Evolutionary conservation across 1,140 invertebrate genomes (phyloP).

Genomic region (Phthorimaea operculella): DNA sequence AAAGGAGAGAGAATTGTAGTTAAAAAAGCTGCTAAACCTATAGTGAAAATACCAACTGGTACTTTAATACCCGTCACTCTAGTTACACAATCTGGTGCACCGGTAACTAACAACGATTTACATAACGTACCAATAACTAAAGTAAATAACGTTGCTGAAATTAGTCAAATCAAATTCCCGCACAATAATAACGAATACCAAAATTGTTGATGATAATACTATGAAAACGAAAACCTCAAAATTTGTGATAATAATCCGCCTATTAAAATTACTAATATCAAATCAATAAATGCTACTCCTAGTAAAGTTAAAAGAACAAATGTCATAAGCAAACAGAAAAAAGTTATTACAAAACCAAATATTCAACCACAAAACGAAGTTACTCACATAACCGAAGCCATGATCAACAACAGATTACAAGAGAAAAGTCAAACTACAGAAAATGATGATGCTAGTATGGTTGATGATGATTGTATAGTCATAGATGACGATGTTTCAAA

Average conservation of each 20-base stretch:
- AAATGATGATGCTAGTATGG: background rate
- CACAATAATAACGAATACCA: constrained; percentile 1
- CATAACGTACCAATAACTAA: constrained; percentile 35
- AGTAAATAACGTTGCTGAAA: constrained; percentile 8
- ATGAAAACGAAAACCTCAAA: background rate
- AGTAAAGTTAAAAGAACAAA: too few relatives aligned
- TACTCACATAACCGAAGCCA: too few relatives aligned
- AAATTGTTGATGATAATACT: background rate
- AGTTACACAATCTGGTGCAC: constrained; percentile 21
- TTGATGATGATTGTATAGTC: constrained; percentile 3
- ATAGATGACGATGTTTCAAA: background rate
- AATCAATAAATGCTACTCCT: too few relatives aligned
- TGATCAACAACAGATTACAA: background rate
- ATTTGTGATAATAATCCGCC: too few relatives aligned
- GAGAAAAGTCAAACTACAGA: background rate
- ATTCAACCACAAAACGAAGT: background rate
- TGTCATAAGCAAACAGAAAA: too few relatives aligned
- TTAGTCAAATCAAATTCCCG: constrained; percentile 3
- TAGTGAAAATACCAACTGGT: constrained; percentile 30
- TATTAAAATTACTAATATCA: too few relatives aligned
- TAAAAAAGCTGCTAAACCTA: constrained; percentile 16
- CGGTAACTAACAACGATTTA: constrained; percentile 2
- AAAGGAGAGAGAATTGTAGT: constrained; percentile 10
- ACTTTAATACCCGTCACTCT: constrained; percentile 48
- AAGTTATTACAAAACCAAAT: too few relatives aligned